Evolutionary conservation across 2,113 vertebrate species (phyloP).

Genomic region (Noctilio leporinus): DNA sequence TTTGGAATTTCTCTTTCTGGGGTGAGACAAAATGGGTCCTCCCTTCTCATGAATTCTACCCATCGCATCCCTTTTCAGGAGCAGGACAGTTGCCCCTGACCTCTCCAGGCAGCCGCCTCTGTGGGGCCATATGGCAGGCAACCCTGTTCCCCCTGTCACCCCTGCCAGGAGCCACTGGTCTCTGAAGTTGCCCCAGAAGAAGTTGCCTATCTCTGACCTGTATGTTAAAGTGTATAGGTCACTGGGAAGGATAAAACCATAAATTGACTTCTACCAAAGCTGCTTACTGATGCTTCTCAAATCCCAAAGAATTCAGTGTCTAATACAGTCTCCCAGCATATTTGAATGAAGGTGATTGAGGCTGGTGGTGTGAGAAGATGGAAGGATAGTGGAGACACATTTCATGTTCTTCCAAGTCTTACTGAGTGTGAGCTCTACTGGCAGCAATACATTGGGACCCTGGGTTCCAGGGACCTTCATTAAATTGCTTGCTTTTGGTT

Average conservation of each 20-base stretch:
- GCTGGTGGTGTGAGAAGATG: not conserved
- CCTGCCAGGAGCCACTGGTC: not conserved
- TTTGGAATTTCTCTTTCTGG: not conserved
- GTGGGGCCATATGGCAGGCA: not conserved
- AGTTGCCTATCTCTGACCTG: not conserved
- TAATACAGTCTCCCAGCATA: not conserved
- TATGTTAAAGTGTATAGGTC: not conserved
- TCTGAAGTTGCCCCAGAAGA: not conserved
- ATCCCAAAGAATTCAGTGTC: not conserved
- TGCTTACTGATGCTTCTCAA: not conserved
- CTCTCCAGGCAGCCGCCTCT: not conserved
- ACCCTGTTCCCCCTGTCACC: not conserved
- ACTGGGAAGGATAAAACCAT: not conserved
- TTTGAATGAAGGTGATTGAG: not conserved
- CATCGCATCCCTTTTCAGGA: accelerated
- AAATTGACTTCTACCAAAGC: not conserved
- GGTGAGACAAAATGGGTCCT: not conserved
- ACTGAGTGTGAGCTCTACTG: not conserved
- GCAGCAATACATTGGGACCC: not conserved
- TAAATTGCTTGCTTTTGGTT: not conserved
- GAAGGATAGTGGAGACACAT: not conserved
- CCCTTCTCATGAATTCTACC: not conserved
- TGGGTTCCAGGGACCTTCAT: not conserved
- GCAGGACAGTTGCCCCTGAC: not conserved
- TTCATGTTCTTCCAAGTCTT: not conserved